phyloP scores from a whole-genome alignment of 2,113 vertebrate genomes.

The Notechis scutatus region DNA sequence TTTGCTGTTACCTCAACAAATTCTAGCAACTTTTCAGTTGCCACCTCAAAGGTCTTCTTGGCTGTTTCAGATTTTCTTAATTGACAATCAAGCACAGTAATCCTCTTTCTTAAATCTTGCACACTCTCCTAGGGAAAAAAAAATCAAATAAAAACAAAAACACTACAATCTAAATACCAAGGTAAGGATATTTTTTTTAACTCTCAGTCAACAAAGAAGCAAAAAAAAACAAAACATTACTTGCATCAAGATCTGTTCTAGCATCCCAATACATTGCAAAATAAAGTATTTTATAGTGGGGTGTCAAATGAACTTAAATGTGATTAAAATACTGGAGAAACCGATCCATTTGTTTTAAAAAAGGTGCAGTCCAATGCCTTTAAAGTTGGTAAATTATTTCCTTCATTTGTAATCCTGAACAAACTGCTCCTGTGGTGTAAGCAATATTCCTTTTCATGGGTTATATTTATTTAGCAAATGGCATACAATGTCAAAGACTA shows the following conservation, averaged over 20 bases:
- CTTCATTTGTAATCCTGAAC: not conserved
- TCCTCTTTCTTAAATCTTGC: constrained; percentile 83
- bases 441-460: not conserved
- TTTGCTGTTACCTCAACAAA: constrained; percentile 85
- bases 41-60: constrained; percentile 82
- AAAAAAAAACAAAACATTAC: not conserved
- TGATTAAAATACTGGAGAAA: not conserved
- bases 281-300: no score
- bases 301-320: not conserved
- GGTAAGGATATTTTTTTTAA: not conserved
- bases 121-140: constrained; percentile 72
- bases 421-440: not conserved
- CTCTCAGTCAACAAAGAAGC: not conserved
- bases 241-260: not conserved
- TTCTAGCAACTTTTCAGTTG: constrained; percentile 84
- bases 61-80: constrained; percentile 82
- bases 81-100: constrained; percentile 89
- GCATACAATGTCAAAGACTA: not conserved
- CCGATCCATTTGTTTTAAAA: not conserved
- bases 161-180: not conserved
- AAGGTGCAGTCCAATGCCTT: not conserved
- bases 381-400: not conserved
- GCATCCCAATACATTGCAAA: not conserved
- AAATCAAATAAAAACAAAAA: not conserved
- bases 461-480: not conserved